Evolutionary conservation across 2,888 invertebrate species (phyloP), one percentile per base, ranked within the genome.

Genomic region (Tuberolachnus salignus): DNA sequence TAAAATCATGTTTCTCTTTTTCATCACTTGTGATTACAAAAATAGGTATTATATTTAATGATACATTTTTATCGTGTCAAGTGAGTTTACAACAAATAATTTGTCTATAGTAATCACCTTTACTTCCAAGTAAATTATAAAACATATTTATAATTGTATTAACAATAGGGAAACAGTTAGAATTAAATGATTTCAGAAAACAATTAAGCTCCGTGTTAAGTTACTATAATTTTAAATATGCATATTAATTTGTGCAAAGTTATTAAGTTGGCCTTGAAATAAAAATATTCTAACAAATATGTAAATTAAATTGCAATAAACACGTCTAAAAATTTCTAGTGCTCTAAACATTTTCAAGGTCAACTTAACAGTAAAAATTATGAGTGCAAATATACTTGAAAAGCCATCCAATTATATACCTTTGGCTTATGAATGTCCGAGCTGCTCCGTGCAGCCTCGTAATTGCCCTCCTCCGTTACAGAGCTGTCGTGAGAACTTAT

Each of bases 381-480:
- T 57, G 14, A 46, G 75, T 75, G 75, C 75, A 75, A 57, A 49
- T 67, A 57, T 55, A 34, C 67, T 46, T 16, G 46, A 42, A 73
- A 51, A 51, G 14, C 44, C 44, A 53, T 63, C 64, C 53, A 73
- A 64, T 53, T 44, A 53, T 69, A 51, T 78, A 78, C 78, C 67
- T 78, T 78, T 21, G 78, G 49, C 67, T 78, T 78, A 61, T 51
- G 78, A 61, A 19, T 49, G 46, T 78, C 69, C 42, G 78, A 78
- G 59, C 71, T 81, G 64, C 80, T 81, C 42, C 80, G 67, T 71
- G 81, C 81, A n/a, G 80, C 75, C 4, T 81, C 81, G 66, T 81
- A 81, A 80, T 81, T 81, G 51, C 81, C 81, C 59, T 81, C 81
- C 72, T 81, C 80, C 19, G 81, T 78, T 78, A 78, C 10, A 69